phyloP scores from a whole-genome alignment of 1,140 invertebrate genomes.

The Phymorhynchus buccinoides region DNA sequence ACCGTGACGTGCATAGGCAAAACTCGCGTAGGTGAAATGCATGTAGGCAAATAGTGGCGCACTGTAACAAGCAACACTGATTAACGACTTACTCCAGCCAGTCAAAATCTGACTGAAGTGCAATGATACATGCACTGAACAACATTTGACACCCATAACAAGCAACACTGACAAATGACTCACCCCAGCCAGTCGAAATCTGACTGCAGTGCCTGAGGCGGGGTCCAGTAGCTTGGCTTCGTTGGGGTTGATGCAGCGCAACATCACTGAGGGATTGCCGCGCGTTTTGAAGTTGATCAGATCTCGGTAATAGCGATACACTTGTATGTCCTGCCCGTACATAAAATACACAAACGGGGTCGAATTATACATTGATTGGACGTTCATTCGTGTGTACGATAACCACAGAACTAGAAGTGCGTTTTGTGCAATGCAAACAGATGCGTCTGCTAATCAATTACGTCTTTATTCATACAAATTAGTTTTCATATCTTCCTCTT shows the following conservation, averaged over 20 bases:
- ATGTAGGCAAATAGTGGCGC: too few species aligned
- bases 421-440: neutral
- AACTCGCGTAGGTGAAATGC: too few species aligned
- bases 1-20: too few species aligned
- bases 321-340: constrained; percentile 70
- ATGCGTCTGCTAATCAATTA: neutral
- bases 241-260: constrained; percentile 72
- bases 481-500: too few species aligned
- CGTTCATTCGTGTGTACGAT: neutral
- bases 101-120: too few species aligned
- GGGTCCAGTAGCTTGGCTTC: constrained; percentile 72
- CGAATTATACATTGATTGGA: neutral
- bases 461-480: too few species aligned
- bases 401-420: neutral
- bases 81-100: too few species aligned
- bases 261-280: constrained; percentile 70
- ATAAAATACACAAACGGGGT: too few species aligned
- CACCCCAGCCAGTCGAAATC: constrained; percentile 73
- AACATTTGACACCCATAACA: too few species aligned
- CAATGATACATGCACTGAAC: too few species aligned
- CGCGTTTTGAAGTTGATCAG: constrained; percentile 71
- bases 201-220: constrained; percentile 70
- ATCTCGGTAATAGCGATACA: constrained; percentile 72
- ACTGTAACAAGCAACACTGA: too few species aligned
- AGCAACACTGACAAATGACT: neutral